A percentile compares a stretch with the other conserved stretches of the same genome.
Conservation (phyloP, 2,888 invertebrate species). For the Aphodius sticticus region DNA sequence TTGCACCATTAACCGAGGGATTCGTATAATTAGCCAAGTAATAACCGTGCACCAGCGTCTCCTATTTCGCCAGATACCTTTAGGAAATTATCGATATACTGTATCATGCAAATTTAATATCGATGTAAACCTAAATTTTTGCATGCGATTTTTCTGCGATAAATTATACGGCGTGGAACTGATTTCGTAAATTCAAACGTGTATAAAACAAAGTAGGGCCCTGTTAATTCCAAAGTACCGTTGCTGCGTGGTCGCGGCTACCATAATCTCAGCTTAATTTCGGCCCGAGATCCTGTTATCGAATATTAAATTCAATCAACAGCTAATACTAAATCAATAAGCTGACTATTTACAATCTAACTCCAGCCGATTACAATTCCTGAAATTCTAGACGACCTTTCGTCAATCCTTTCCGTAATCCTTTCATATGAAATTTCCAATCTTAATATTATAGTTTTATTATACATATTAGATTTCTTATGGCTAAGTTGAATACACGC, state of each 20-base stretch:
- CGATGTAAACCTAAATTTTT: neutral
- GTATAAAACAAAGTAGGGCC: neutral
- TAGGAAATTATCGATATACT: neutral
- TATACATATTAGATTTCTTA: too few species aligned
- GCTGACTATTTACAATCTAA: slow-evolving; percentile 8
- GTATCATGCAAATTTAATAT: neutral
- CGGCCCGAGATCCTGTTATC: neutral
- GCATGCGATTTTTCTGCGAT: neutral
- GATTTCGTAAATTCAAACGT: neutral
- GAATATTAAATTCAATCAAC: slow-evolving; percentile 8
- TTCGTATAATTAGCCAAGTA: neutral
- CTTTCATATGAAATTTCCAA: slow-evolving; percentile 20
- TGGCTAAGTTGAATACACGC: neutral
- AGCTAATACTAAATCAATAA: neutral
- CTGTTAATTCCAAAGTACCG: neutral
- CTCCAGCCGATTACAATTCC: slow-evolving; percentile 6
- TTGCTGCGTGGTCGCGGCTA: neutral
- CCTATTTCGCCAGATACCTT: too few species aligned
- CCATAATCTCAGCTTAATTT: neutral
- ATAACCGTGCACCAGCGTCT: too few species aligned
- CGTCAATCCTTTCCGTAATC: slow-evolving; percentile 1
- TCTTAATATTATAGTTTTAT: neutral
- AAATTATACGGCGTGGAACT: neutral
- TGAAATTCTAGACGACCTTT: slow-evolving; percentile 9
- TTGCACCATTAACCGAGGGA: slow-evolving; percentile 4